These are phyloP conservation scores for Cephalopachus bancanus DNA, from an alignment of 2,797 vertebrate species.

Conservation along the genomic window DNA sequence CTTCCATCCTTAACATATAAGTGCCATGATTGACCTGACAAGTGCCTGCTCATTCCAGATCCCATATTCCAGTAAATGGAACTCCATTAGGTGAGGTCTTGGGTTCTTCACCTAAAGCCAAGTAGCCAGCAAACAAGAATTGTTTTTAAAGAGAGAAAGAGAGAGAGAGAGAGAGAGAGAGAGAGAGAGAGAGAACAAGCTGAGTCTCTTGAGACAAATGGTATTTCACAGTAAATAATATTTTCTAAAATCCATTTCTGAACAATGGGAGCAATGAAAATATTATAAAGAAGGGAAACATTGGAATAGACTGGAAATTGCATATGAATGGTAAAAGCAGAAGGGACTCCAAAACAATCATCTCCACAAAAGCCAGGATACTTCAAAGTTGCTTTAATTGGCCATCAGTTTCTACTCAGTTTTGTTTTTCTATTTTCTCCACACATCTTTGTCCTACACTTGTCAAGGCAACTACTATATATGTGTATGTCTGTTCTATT, in stretches of 20 bases:
- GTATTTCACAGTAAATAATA: not conserved
- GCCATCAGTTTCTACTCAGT: not conserved
- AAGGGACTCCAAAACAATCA: not conserved
- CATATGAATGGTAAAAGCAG: not conserved
- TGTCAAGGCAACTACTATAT: not conserved
- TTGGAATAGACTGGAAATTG: not conserved
- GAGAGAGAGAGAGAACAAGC: not conserved
- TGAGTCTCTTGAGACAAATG: not conserved
- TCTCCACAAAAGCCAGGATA: not conserved
- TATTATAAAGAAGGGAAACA: not conserved
- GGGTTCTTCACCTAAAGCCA: not conserved
- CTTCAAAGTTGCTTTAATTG: not conserved
- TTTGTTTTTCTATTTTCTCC: not conserved
- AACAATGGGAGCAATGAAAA: not conserved
- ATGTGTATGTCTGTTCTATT: not conserved
- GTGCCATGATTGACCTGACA: not conserved
- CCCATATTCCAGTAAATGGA: not conserved
- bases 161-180: too few relatives aligned
- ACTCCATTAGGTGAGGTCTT: not conserved
- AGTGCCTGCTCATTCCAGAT: rapidly evolving
- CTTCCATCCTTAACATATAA: not conserved
- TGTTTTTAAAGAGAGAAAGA: too few relatives aligned
- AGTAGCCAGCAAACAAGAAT: not conserved
- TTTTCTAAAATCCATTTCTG: not conserved
- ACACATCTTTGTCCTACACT: not conserved